A percentile compares a stretch with the other conserved stretches of the same genome.
Conservation (phyloP, 2,797 vertebrate genomes). For the Chanos chanos region DNA sequence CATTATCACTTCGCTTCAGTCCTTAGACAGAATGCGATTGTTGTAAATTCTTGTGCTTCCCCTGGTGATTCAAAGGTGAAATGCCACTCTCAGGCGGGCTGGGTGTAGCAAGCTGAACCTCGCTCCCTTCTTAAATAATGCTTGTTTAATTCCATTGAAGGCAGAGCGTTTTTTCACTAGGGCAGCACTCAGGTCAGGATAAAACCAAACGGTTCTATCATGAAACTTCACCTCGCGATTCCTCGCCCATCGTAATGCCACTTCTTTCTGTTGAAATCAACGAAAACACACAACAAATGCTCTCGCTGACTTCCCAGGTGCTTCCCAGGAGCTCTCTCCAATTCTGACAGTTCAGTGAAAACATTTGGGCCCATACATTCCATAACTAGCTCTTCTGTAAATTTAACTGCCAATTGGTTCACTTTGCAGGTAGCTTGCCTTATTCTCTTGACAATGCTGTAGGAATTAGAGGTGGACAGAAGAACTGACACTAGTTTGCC, state of each 20-base stretch:
- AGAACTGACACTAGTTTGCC: too few relatives aligned
- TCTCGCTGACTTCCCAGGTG: neutral
- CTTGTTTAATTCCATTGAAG: neutral
- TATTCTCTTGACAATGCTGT: too few relatives aligned
- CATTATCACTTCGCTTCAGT: too few relatives aligned
- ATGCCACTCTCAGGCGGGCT: neutral
- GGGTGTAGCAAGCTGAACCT: neutral
- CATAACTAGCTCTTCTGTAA: neutral
- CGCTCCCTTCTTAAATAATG: neutral
- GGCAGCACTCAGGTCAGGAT: neutral
- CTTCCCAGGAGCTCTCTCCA: neutral
- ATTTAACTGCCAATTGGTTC: too few relatives aligned
- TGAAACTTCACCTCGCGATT: too few relatives aligned
- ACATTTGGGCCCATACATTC: slow-evolving; percentile 1
- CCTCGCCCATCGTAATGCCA: neutral
- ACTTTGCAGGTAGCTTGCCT: too few relatives aligned
- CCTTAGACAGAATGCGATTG: neutral
- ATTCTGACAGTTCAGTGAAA: neutral
- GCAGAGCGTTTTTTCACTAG: neutral
- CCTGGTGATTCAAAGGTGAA: neutral
- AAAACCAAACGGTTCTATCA: neutral
- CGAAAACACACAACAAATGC: slow-evolving; percentile 11
- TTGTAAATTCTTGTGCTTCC: neutral
- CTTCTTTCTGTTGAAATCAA: neutral
- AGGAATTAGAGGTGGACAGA: too few relatives aligned